phyloP scores from a whole-genome alignment of 2,797 vertebrate genomes.

The Astyanax mexicanus region DNA sequence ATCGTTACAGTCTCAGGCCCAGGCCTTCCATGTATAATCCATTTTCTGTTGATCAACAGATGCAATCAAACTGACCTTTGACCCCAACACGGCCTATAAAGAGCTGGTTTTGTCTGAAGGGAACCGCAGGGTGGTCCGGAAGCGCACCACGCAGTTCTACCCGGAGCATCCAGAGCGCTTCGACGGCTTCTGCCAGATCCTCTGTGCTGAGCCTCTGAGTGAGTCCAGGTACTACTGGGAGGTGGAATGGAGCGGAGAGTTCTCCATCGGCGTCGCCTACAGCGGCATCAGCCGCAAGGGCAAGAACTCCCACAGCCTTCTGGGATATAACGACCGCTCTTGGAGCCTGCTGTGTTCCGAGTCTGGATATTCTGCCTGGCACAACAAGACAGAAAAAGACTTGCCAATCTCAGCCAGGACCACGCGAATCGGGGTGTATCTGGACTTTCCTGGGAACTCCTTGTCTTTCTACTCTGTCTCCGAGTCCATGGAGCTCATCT shows the following conservation, averaged over 20 bases:
- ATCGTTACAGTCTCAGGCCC: too few relatives aligned
- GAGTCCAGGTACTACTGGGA: slow-evolving; percentile 83
- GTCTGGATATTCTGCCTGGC: slow-evolving; percentile 81
- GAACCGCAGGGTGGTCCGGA: slow-evolving; percentile 75
- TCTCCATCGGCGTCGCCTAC: slow-evolving; percentile 79
- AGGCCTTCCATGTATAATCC: background rate
- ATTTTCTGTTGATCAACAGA: slow-evolving; percentile 62
- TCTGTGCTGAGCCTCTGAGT: slow-evolving; percentile 77
- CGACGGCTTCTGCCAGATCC: slow-evolving; percentile 80
- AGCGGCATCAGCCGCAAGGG: slow-evolving; percentile 82
- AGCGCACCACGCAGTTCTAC: slow-evolving; percentile 73
- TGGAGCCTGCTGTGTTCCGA: slow-evolving; percentile 85
- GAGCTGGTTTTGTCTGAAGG: slow-evolving; percentile 77
- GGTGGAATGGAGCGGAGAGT: slow-evolving; percentile 81
- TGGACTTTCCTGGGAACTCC: slow-evolving; percentile 73
- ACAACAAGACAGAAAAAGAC: slow-evolving; percentile 78
- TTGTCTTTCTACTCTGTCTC: slow-evolving; percentile 77
- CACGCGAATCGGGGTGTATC: slow-evolving; percentile 75
- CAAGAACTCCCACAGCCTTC: slow-evolving; percentile 79
- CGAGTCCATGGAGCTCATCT: slow-evolving; percentile 76
- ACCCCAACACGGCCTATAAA: slow-evolving; percentile 80
- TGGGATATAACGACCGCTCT: slow-evolving; percentile 83
- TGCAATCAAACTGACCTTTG: slow-evolving; percentile 74
- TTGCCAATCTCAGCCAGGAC: slow-evolving; percentile 63
- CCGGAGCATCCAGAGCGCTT: slow-evolving; percentile 80